These are phyloP conservation scores for Phalloptychus januarius DNA, from an alignment of 2,797 vertebrate species.

Conservation along the genomic window DNA sequence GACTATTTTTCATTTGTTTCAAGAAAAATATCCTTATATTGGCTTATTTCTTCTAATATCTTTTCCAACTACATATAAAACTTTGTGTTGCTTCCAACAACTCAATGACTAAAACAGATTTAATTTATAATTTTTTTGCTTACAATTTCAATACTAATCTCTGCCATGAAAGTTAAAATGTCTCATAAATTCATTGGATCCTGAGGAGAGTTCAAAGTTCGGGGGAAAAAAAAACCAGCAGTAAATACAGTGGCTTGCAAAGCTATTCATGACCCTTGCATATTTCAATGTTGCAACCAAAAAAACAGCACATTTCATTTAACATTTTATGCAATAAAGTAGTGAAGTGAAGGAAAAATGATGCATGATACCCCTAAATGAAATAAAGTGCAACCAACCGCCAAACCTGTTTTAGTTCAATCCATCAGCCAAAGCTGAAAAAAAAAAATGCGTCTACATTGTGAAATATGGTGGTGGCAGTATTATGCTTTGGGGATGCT, in stretches of 20 bases:
- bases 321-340: background rate
- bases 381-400: background rate
- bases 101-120: slow-evolving; percentile 4
- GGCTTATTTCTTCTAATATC: slow-evolving; percentile 21
- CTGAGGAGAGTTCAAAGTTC: slow-evolving; percentile 6
- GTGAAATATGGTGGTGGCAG: background rate
- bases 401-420: background rate
- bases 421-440: background rate
- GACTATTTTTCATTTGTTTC: background rate
- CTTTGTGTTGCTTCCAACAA: background rate
- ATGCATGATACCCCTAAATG: too few species aligned
- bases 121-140: slow-evolving; percentile 14
- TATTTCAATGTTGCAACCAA: background rate
- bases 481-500: background rate
- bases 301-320: background rate
- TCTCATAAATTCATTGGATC: background rate
- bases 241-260: background rate
- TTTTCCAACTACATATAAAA: slow-evolving; percentile 8
- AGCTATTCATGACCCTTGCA: background rate
- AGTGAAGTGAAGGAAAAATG: background rate
- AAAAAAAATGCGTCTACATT: background rate
- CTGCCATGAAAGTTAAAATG: background rate
- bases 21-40: slow-evolving; percentile 28
- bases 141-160: slow-evolving; percentile 23
- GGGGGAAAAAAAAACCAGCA: slow-evolving; percentile 16